These are phyloP conservation scores for Orgyia antiqua DNA, from an alignment of 2,888 invertebrate species.

Conservation along the genomic window DNA sequence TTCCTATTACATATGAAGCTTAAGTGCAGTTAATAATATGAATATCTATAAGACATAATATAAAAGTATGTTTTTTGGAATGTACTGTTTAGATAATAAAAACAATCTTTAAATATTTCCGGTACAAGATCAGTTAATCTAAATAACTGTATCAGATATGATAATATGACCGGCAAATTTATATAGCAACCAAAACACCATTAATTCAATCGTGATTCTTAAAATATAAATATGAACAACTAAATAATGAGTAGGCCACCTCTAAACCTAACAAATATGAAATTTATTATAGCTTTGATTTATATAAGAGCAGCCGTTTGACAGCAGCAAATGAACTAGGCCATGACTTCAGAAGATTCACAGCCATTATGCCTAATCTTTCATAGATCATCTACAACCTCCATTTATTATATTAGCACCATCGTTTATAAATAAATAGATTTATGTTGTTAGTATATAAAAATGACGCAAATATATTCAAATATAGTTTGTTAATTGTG, in stretches of 20 bases:
- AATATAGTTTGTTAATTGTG: slow-evolving; percentile 65
- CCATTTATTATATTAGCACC: slow-evolving; percentile 48
- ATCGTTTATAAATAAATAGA: slow-evolving; percentile 58
- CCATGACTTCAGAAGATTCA: slow-evolving; percentile 22
- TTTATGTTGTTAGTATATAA: slow-evolving; percentile 58
- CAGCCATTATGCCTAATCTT: slow-evolving; percentile 48
- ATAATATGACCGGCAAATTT: no score
- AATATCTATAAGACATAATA: no score
- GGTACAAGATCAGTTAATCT: no score
- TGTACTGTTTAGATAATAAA: no score
- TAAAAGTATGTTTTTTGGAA: no score
- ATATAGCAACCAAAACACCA: no score
- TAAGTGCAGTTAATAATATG: no score
- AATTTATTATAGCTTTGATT: slow-evolving; percentile 14
- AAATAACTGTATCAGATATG: no score
- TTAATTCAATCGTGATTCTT: no score
- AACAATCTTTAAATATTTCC: no score
- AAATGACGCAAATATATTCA: slow-evolving; percentile 71
- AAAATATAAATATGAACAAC: background rate
- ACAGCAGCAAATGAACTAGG: slow-evolving; percentile 19
- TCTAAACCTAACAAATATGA: background rate
- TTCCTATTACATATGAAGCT: no score
- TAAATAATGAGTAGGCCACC: background rate
- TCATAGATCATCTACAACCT: slow-evolving; percentile 31
- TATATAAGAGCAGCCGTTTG: slow-evolving; percentile 12